These are phyloP conservation scores for Stenchaetothrips biformis DNA, from an alignment of 2,888 invertebrate genomes.

Conservation along the genomic window DNA sequence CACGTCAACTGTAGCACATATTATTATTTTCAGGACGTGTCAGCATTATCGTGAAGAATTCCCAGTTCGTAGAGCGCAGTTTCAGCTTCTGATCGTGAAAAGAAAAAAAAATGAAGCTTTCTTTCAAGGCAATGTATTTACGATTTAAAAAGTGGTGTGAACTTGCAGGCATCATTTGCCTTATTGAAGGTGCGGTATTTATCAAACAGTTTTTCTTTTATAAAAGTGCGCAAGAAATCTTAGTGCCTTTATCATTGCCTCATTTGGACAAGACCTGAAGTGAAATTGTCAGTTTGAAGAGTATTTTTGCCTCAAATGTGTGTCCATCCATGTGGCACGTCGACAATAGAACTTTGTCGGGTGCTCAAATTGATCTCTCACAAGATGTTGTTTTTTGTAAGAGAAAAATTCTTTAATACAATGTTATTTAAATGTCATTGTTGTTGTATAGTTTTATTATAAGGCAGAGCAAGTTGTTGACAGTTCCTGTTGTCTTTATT, in stretches of 20 bases:
- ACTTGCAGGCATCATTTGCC: no score
- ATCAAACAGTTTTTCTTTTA: background rate
- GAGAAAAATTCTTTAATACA: background rate
- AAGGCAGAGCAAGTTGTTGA: background rate
- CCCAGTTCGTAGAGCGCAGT: no score
- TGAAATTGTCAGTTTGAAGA: background rate
- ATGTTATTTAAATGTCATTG: conserved; percentile 16
- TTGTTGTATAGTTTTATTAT: conserved; percentile 9
- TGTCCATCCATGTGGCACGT: background rate
- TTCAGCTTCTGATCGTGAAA: no score
- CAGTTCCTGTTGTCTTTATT: background rate
- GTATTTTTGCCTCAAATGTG: background rate
- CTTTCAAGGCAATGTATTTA: no score
- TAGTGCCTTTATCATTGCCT: conserved; percentile 8
- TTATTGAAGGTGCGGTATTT: no score
- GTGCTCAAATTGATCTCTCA: conserved; percentile 15
- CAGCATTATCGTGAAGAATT: no score
- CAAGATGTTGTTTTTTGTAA: conserved; percentile 21
- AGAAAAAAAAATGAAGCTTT: no score
- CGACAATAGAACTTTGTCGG: background rate
- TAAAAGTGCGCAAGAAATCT: background rate
- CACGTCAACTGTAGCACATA: no score
- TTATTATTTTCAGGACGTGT: no score
- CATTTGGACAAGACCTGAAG: background rate
- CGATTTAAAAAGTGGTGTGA: no score